Percentiles rank a stretch among this genome's conserved stretches.
These are phyloP conservation scores for Mercenaria mercenaria DNA, from an alignment of 1,140 invertebrate genomes.

Conservation along the genomic window DNA sequence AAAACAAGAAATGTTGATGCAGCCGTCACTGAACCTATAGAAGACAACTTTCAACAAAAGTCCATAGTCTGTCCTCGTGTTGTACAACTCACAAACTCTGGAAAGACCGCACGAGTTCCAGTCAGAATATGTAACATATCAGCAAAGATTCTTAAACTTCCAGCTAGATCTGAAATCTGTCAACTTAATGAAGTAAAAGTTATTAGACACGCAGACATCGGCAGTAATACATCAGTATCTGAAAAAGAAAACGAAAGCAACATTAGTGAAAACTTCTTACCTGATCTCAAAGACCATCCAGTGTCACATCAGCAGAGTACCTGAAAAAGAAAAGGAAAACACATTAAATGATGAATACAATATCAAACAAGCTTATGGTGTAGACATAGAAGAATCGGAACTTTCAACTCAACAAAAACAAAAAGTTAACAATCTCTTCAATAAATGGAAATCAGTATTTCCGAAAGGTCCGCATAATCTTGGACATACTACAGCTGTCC, in stretches of 20 bases:
- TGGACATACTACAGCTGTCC: not conserved
- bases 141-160: constrained; percentile 24
- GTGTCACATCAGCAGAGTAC: not conserved
- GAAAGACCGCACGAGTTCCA: not conserved
- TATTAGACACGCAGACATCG: not conserved
- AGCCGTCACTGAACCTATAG: constrained; percentile 21
- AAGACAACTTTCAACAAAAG: not conserved
- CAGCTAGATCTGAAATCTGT: constrained; percentile 2
- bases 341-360: not conserved
- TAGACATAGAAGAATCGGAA: not conserved
- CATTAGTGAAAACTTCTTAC: not conserved
- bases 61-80: not conserved
- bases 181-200: constrained; percentile 24
- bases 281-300: not conserved
- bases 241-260: not conserved
- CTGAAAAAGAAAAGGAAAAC: not conserved
- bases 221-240: not conserved
- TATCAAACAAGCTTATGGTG: not conserved
- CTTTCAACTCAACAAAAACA: not conserved
- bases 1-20: not conserved
- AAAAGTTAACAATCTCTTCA: constrained; percentile 9
- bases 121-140: not conserved
- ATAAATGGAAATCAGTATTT: not conserved
- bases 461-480: not conserved
- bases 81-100: not conserved